These are phyloP conservation scores for Eurytoma adleriae DNA, from an alignment of 2,888 invertebrate species.

Conservation along the genomic window DNA sequence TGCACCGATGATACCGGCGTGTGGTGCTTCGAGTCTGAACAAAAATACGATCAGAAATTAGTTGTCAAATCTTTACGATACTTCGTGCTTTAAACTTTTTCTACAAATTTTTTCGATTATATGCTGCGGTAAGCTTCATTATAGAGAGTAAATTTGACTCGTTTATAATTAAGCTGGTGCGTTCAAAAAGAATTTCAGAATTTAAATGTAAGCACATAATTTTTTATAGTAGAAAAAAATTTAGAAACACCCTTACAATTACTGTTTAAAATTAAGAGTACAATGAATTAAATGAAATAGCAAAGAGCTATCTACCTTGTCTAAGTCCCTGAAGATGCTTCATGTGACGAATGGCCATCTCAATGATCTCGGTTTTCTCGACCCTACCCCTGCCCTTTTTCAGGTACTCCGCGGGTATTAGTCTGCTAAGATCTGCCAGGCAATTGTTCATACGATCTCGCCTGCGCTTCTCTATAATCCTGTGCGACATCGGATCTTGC, in stretches of 20 bases:
- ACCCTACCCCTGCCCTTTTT: constrained; percentile 97
- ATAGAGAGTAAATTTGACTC: too few species aligned
- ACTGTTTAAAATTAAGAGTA: too few species aligned
- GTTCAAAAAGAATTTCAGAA: too few species aligned
- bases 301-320: constrained; percentile 63
- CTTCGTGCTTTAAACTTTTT: too few species aligned
- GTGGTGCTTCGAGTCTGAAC: constrained; percentile 47
- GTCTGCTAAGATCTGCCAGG: constrained; percentile 92
- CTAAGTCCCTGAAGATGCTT: constrained; percentile 88
- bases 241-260: too few species aligned
- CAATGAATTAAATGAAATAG: background rate
- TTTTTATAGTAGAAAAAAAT: too few species aligned
- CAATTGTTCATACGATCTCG: constrained; percentile 99
- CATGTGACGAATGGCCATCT: constrained; percentile 97
- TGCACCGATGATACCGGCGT: constrained; percentile 44
- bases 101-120: too few species aligned
- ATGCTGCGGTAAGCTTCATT: too few species aligned
- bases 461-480: constrained; percentile 96
- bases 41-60: background rate
- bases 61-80: too few species aligned
- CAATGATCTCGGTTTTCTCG: constrained; percentile 98
- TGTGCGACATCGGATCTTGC: constrained; percentile 98
- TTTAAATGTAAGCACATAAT: too few species aligned
- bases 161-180: too few species aligned
- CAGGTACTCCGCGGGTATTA: constrained; percentile 94